phyloP scores from a whole-genome alignment of 1,140 invertebrate species.

The Drosophila oshimai region DNA sequence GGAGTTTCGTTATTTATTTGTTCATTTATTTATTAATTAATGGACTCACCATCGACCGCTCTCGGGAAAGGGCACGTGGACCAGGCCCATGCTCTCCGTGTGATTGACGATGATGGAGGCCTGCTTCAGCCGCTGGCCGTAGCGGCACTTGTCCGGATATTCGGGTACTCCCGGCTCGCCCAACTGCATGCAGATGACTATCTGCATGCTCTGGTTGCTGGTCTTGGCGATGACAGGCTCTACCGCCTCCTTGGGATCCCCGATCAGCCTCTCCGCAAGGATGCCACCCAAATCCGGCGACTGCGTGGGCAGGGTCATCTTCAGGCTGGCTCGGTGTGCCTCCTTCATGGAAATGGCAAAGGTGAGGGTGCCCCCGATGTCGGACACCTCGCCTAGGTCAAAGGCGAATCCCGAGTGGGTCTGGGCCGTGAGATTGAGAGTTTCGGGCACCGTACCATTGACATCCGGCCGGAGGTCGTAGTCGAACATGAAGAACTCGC shows the following conservation, averaged over 20 bases:
- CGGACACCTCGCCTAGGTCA: slow-evolving; percentile 86
- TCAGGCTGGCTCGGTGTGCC: slow-evolving; percentile 83
- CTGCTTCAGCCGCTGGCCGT: slow-evolving; percentile 83
- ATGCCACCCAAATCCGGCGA: slow-evolving; percentile 56
- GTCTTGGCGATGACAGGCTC: background rate
- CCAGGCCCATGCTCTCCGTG: slow-evolving; percentile 84
- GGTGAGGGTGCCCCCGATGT: slow-evolving; percentile 88
- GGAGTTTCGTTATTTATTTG: background rate
- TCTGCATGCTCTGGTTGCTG: slow-evolving; percentile 82
- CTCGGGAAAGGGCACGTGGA: slow-evolving; percentile 91
- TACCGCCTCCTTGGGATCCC: slow-evolving; percentile 24
- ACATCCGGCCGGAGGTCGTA: slow-evolving; percentile 85
- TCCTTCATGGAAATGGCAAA: slow-evolving; percentile 86
- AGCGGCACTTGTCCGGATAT: slow-evolving; percentile 84
- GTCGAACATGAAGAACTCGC: slow-evolving; percentile 88
- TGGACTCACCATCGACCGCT: slow-evolving; percentile 87
- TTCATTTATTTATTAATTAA: too few relatives aligned
- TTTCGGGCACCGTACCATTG: slow-evolving; percentile 85
- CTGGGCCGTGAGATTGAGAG: slow-evolving; percentile 86
- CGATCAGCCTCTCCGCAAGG: slow-evolving; percentile 66
- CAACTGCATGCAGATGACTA: slow-evolving; percentile 86
- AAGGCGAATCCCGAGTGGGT: slow-evolving; percentile 86
- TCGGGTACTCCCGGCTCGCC: slow-evolving; percentile 84
- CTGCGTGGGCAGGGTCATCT: slow-evolving; percentile 59
- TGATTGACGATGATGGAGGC: slow-evolving; percentile 85